Evolutionary conservation across 2,888 invertebrate genomes (phyloP), one percentile per base, ranked within the genome.

Genomic region (Eupithecia exiguata): DNA sequence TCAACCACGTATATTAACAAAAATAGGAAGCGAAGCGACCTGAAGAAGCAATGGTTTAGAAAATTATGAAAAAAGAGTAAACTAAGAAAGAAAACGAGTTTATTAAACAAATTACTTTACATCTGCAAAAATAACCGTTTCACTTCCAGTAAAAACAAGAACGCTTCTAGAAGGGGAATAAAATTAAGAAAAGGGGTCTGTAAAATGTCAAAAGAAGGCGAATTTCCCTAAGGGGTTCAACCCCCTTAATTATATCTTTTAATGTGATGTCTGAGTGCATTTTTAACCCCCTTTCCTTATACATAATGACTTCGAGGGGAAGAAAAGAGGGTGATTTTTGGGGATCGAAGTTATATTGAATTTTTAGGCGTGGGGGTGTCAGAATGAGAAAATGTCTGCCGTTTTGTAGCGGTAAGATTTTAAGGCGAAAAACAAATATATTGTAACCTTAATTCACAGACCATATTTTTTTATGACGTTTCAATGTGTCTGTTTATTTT

Each of bases 201-300:
- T 92, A 91, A 94, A 94, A 94, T 89, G 92, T 92, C 92, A 91
- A 94, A 94, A 94, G 93, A 94, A 94, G 92, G 90, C 89, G 89
- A 90, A 88, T 90, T 92, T 91, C 92, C 92, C 88, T 84, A 83
- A 90, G 90, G 93, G 92, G 88, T 79, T 79, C 86, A 86, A 85
- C 91, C 91, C 91, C 91, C 91, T 92, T 93, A 93, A 94, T 94
- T 94, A 94, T 92, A 93, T 93, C 92, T 94, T 93, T 92, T 92
- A 94, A 93, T 93, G 92, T 91, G 89, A 91, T 89, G 92, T 91
- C 91, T 91, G 91, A 92, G 91, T 93, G 91, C 92, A 94, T 94
- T 94, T 94, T 94, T 94, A 90, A 66, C 66, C 66, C 89, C 88
- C 83, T 88, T 89, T 89, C 79, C 86, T 87, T 79, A 83, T 88